These are phyloP conservation scores for Yponomeuta evonymella DNA, from an alignment of 2,888 invertebrate species.

Conservation along the genomic window DNA sequence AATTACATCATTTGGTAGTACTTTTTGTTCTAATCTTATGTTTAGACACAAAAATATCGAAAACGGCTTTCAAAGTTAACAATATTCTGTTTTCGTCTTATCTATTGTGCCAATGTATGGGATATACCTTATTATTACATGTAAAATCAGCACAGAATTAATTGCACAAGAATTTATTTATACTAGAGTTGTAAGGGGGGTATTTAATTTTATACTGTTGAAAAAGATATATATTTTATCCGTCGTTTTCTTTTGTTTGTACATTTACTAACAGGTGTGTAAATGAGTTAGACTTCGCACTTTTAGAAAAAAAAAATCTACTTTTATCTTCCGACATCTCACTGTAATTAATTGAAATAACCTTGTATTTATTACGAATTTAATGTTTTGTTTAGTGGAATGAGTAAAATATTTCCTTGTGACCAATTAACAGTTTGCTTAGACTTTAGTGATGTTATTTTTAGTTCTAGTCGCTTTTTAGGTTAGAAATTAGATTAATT, in stretches of 20 bases:
- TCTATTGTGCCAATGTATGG: conserved; percentile 44
- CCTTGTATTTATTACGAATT: conserved; percentile 7
- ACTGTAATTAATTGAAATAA: conserved; percentile 15
- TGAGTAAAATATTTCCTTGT: conserved; percentile 17
- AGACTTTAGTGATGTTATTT: conserved; percentile 45
- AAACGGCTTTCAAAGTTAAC: not conserved
- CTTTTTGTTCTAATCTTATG: not conserved
- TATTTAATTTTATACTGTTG: conserved; percentile 71
- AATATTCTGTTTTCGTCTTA: conserved; percentile 18
- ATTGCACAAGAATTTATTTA: conserved; percentile 49
- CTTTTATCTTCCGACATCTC: not conserved
- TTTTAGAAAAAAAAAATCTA: conserved; percentile 6
- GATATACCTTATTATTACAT: conserved; percentile 32
- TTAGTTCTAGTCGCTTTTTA: conserved; percentile 72
- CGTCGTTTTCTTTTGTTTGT: conserved; percentile 37
- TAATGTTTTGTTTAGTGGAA: conserved; percentile 11
- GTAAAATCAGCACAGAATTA: conserved; percentile 42
- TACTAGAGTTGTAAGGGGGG: conserved; percentile 49
- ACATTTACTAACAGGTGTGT: conserved; percentile 3
- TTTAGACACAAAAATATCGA: not conserved
- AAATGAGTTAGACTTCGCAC: conserved; percentile 26
- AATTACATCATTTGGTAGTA: no score
- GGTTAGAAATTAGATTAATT: conserved; percentile 18
- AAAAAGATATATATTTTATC: conserved; percentile 56
- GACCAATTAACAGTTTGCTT: conserved; percentile 30